Percentiles rank a stretch among this genome's conserved stretches.
phyloP scores from a whole-genome alignment of 2,888 invertebrate species.

The Agrypnus murinus region DNA sequence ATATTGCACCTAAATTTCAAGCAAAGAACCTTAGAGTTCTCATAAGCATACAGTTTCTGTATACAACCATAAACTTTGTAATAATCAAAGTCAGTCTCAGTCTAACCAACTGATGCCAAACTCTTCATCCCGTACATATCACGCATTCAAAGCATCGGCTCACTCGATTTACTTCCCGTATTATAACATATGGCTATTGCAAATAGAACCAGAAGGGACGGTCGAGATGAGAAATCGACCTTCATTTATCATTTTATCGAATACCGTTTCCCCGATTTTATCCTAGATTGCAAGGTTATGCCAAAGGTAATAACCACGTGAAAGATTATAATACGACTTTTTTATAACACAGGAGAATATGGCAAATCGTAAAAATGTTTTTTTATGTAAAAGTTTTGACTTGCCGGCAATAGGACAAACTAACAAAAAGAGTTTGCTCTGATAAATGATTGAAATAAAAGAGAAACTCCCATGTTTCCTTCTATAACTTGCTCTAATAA shows the following conservation, averaged over 20 bases:
- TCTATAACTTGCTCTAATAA: conserved; percentile 9
- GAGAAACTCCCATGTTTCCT: background rate
- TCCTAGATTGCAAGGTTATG: conserved; percentile 9
- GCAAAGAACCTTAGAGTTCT: background rate
- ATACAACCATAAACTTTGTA: conserved; percentile 20
- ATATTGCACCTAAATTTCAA: conserved; percentile 6
- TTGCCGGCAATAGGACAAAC: background rate
- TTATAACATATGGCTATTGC: conserved; percentile 29
- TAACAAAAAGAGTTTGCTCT: background rate
- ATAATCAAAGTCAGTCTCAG: conserved; percentile 13
- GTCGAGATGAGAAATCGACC: conserved; percentile 22
- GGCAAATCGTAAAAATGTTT: conserved; percentile 4
- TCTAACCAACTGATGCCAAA: conserved; percentile 15
- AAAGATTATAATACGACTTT: background rate
- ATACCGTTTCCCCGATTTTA: conserved; percentile 23
- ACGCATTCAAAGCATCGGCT: conserved; percentile 33
- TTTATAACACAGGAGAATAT: background rate
- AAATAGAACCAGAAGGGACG: conserved; percentile 29
- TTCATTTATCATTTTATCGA: conserved; percentile 39
- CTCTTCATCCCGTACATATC: conserved; percentile 23
- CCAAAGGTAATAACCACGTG: background rate
- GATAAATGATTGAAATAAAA: background rate
- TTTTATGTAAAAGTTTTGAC: conserved; percentile 5
- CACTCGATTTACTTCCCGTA: conserved; percentile 34
- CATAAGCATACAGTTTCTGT: conserved; percentile 6